Conservation (phyloP, 2,888 invertebrate genomes). For the Danaus chrysippus region DNA sequence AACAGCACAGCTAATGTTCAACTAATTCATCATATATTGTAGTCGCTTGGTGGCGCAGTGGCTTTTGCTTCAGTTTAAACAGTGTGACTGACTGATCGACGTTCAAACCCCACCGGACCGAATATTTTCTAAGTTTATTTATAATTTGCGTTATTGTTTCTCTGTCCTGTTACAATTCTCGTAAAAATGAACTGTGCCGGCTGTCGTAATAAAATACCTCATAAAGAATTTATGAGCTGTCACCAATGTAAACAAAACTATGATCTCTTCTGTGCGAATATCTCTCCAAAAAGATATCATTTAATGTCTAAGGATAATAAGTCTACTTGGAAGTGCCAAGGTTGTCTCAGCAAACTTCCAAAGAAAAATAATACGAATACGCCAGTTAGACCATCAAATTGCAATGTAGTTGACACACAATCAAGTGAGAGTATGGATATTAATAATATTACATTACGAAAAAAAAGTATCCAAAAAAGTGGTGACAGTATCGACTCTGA, state of each 20-base stretch:
- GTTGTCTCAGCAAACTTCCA: constrained; percentile 19
- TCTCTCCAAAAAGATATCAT: constrained; percentile 16
- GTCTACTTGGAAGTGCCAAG: constrained; percentile 20
- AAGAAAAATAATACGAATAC: constrained; percentile 22
- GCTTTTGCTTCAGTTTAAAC: constrained; percentile 9
- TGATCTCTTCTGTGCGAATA: constrained; percentile 20
- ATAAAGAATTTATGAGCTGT: constrained; percentile 17
- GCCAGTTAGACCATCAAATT: constrained; percentile 15
- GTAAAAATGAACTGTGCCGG: constrained; percentile 10
- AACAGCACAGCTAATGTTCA: constrained; percentile 9
- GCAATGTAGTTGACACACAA: constrained; percentile 1
- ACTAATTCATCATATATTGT: constrained; percentile 5
- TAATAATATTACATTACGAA: constrained; percentile 6
- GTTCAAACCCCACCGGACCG: constrained; percentile 2
- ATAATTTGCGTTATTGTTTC: constrained; percentile 7
- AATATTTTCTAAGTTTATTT: constrained; percentile 9
- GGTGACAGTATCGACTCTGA: constrained; percentile 9
- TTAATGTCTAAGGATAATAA: constrained; percentile 17
- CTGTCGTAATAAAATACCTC: constrained; percentile 12
- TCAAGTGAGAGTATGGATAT: not conserved
- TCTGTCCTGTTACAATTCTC: constrained; percentile 9
- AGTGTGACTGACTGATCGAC: not conserved
- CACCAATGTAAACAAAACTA: constrained; percentile 11
- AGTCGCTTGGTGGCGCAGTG: constrained; percentile 10
- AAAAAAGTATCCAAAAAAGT: constrained; percentile 3